Conservation (phyloP, 2,113 vertebrate species). For the Vidua chalybeata region DNA sequence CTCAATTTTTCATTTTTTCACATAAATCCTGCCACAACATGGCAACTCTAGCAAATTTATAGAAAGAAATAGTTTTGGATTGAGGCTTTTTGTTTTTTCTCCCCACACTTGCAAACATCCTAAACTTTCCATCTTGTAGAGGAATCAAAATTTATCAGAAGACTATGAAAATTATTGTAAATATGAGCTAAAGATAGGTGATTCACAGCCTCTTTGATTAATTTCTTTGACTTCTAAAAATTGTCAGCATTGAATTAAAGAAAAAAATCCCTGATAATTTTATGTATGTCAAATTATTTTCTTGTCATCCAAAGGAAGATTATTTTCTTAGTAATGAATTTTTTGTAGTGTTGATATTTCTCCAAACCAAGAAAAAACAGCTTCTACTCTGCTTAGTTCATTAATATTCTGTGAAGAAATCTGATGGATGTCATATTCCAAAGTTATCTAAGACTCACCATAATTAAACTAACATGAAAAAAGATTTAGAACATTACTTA, state of each 20-base stretch:
- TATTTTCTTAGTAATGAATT: not conserved
- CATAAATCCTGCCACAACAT: not conserved
- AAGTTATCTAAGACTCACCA: not conserved
- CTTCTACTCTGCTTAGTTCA: not conserved
- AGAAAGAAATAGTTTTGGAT: rapidly evolving
- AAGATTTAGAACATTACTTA: not conserved
- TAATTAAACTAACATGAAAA: not conserved
- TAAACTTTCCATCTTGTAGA: not conserved
- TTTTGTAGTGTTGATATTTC: not conserved
- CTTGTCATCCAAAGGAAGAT: not conserved
- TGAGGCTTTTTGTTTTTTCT: rapidly evolving
- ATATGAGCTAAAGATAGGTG: not conserved
- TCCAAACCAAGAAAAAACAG: not conserved
- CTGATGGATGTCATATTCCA: not conserved
- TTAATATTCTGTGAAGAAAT: not conserved
- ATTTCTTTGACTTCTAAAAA: not conserved
- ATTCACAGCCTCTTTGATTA: not conserved
- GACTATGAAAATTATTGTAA: not conserved
- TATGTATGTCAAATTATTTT: not conserved
- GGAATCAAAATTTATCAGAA: not conserved
- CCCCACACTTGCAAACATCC: not conserved
- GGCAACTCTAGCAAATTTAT: not conserved
- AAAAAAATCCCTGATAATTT: not conserved
- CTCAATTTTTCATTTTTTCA: not conserved
- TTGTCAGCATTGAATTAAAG: not conserved